These are phyloP conservation scores for Laspeyria flexula DNA, from an alignment of 2,888 invertebrate species.

Conservation along the genomic window DNA sequence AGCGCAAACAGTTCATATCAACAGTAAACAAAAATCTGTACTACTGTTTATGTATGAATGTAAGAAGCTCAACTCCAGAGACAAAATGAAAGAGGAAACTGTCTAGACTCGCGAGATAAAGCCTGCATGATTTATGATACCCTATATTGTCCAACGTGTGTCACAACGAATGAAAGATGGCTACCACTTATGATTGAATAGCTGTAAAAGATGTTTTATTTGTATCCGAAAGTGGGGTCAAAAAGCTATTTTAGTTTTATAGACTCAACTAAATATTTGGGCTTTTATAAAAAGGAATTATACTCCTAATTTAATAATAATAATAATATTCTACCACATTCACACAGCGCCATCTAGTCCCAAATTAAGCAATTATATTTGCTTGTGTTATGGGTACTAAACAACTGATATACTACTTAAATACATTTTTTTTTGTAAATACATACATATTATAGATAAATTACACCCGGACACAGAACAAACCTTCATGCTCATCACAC, in stretches of 20 bases:
- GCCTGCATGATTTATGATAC: slow-evolving; percentile 61
- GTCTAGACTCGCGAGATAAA: slow-evolving; percentile 57
- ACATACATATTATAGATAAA: too few species aligned
- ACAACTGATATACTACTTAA: too few species aligned
- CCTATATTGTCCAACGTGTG: slow-evolving; percentile 64
- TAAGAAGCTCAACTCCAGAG: slow-evolving; percentile 12
- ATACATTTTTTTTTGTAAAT: too few species aligned
- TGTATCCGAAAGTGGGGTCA: neutral
- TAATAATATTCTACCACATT: too few species aligned
- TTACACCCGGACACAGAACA: too few species aligned
- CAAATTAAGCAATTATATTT: too few species aligned
- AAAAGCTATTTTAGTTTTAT: slow-evolving; percentile 1
- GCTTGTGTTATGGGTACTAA: too few species aligned
- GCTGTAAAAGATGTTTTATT: slow-evolving; percentile 20
- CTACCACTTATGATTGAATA: slow-evolving; percentile 48
- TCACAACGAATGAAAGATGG: slow-evolving; percentile 57
- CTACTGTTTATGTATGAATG: slow-evolving; percentile 11
- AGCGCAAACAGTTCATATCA: neutral
- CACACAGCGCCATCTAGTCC: too few species aligned
- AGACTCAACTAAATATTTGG: too few species aligned
- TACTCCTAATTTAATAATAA: too few species aligned
- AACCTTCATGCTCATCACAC: too few species aligned
- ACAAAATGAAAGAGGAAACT: slow-evolving; percentile 45
- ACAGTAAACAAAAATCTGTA: neutral
- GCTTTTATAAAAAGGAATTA: too few species aligned